phyloP scores from a whole-genome alignment of 2,113 vertebrate species.

The Phasianus colchicus region DNA sequence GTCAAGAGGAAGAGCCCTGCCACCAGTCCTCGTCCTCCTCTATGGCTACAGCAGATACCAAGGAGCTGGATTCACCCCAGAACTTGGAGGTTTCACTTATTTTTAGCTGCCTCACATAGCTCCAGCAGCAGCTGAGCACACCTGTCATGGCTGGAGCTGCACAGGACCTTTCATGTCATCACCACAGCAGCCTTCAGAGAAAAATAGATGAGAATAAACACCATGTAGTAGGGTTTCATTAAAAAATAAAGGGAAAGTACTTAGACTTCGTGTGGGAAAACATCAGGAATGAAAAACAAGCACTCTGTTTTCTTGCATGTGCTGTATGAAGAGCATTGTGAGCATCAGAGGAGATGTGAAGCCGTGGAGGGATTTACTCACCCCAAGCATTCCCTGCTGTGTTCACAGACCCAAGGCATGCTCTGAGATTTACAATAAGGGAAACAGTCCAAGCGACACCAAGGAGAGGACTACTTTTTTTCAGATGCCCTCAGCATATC shows the following conservation, averaged over 20 bases:
- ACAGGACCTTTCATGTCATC: not conserved
- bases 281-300: constrained; percentile 29
- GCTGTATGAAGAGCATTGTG: not conserved
- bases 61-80: not conserved
- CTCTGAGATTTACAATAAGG: not conserved
- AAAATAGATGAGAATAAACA: not conserved
- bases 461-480: not conserved
- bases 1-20: not conserved
- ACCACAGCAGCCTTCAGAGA: not conserved
- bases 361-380: not conserved
- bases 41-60: not conserved
- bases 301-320: not conserved
- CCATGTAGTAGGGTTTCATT: not conserved
- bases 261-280: not conserved
- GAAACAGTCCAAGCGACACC: not conserved
- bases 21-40: not conserved
- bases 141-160: not conserved
- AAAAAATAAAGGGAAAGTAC: not conserved
- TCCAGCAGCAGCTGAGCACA: constrained; percentile 52
- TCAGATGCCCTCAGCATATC: not conserved
- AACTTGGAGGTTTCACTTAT: not conserved
- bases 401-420: not conserved
- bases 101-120: not conserved
- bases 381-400: not conserved
- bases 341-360: not conserved